Base-by-base conservation (phyloP, 1,140 invertebrate species). In the Bombus waltoni region DNA sequence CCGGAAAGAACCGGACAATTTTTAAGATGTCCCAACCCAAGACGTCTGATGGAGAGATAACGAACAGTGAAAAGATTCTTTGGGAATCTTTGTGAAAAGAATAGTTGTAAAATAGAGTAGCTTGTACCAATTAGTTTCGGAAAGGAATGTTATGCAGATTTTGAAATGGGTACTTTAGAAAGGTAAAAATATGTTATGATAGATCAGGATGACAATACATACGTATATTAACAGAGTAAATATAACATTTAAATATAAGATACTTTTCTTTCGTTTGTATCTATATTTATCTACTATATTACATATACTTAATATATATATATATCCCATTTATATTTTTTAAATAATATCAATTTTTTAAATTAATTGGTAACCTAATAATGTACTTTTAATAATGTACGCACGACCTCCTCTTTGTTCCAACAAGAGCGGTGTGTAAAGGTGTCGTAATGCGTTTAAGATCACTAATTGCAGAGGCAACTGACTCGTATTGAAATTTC, bases 381-480 rank as follows among this genome's bases (percentile, higher is more conserved):
- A 38, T 38, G 38, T 38, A 38, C 38, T 38, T 38, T 38, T 38
- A 38, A 65, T 65, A 65, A 68, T 38, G 10, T 59, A 59, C 28
- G 28, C 10, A 28, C 28, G 9, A 59, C 28, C 81, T 53, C 59
- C 74, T 70, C 44, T 83, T 85, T 70, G 81, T 81, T 88, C 85
- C 72, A 77, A 82, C 81, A 73, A 76, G 62, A 86, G 77, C 80
- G 84, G 88, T 70, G 86, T 85, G 87, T 71, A 65, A 35, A 35
- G 81, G 38, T n/a, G 59, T 75, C 81, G 88, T 90, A 90, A 90
- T 89, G 82, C 82, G 79, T 81, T 90, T 90, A 90, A 90, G 82
- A 68, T 76, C 32, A 32, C 88, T 90, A 90, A 90, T 88, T 89
- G 89, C 88, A 90, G 42, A 47, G 28, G 44, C 73, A 32, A 77